A percentile compares a stretch with the other conserved stretches of the same genome.
Conservation (phyloP, 2,797 vertebrate genomes). For the Notolabrus celidotus region DNA sequence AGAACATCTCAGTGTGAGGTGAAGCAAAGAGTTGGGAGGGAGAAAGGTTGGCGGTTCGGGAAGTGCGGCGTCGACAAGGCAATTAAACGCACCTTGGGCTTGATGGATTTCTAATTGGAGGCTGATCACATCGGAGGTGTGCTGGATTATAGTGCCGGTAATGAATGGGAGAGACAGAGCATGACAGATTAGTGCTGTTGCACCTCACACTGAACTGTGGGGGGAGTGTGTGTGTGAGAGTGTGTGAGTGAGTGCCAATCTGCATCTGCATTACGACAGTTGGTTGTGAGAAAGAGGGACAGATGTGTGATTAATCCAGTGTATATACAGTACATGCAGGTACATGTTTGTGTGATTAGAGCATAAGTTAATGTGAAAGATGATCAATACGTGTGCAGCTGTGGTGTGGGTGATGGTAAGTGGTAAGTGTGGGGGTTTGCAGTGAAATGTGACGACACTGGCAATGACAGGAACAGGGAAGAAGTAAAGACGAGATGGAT, state of each 20-base stretch:
- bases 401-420: background rate
- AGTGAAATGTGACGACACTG: constrained; percentile 6
- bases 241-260: constrained; percentile 39
- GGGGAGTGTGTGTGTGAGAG: constrained; percentile 46
- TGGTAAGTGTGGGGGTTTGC: constrained; percentile 7
- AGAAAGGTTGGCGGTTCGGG: constrained; percentile 63
- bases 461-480: too few relatives aligned
- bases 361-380: background rate
- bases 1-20: constrained; percentile 36
- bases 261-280: constrained; percentile 23
- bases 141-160: constrained; percentile 79
- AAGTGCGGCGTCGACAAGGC: constrained; percentile 74
- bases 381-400: background rate
- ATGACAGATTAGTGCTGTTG: constrained; percentile 77
- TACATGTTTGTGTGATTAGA: background rate
- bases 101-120: constrained; percentile 85
- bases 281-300: background rate
- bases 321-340: background rate
- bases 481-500: too few relatives aligned
- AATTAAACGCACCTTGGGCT: constrained; percentile 82
- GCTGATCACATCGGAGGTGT: constrained; percentile 81
- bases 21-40: constrained; percentile 43
- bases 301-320: constrained; percentile 15
- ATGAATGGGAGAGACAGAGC: constrained; percentile 77
- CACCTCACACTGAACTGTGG: constrained; percentile 61